phyloP scores from a whole-genome alignment of 2,797 vertebrate species.

The Chloroceryle amazona region DNA sequence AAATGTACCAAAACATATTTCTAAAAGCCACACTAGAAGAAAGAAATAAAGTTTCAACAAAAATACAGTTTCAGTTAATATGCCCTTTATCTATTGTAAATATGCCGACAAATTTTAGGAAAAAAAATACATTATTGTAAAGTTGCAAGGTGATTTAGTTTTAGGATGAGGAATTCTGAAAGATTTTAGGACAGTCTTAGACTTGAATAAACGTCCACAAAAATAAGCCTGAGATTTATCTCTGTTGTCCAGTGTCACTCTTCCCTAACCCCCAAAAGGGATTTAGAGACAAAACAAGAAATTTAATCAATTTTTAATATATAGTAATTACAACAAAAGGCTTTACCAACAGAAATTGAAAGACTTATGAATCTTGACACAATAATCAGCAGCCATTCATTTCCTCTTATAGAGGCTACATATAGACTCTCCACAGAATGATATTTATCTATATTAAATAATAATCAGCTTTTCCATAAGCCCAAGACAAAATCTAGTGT shows the following conservation, averaged over 20 bases:
- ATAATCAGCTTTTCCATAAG: background rate
- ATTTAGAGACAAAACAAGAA: background rate
- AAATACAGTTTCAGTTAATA: background rate
- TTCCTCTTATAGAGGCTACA: background rate
- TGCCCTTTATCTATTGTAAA: background rate
- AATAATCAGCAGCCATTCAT: background rate
- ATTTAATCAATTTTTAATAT: background rate
- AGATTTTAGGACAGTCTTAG: background rate
- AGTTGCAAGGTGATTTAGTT: background rate
- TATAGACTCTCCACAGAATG: background rate
- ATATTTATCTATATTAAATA: background rate
- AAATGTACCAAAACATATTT: background rate
- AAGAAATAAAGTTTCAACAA: background rate
- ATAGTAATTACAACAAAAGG: background rate
- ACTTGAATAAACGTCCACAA: background rate
- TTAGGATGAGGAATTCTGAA: background rate
- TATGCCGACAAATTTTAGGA: background rate
- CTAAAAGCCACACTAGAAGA: background rate
- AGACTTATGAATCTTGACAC: background rate
- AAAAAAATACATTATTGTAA: background rate
- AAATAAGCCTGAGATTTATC: background rate
- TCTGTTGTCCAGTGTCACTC: background rate
- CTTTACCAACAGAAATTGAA: background rate
- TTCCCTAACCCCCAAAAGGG: fast-evolving
- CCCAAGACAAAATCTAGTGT: background rate